Evolutionary conservation across 2,888 invertebrate genomes (phyloP).

Genomic region (Torymus aiolomorphi): DNA sequence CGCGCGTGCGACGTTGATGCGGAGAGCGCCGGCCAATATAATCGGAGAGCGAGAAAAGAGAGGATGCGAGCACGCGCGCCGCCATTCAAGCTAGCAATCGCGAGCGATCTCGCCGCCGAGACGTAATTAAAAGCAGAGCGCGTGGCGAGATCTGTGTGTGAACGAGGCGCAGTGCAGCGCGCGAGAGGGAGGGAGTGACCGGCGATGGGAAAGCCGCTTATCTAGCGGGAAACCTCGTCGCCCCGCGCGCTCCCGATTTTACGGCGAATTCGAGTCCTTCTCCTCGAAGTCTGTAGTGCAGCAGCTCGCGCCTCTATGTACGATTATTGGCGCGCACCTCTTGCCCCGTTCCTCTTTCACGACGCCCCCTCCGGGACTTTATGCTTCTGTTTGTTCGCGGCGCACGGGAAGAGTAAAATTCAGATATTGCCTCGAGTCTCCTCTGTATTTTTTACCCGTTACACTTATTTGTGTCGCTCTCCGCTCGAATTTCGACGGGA

Average conservation of each 20-base stretch:
- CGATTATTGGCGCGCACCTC: neutral
- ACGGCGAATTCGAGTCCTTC: neutral
- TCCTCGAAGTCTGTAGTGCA: neutral
- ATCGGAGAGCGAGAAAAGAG: neutral
- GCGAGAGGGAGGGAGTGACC: neutral
- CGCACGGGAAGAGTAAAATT: neutral
- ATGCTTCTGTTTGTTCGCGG: slow-evolving; percentile 22
- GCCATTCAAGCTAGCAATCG: slow-evolving; percentile 23
- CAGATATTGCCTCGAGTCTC: neutral
- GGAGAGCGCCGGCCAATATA: neutral
- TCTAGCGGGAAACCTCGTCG: neutral
- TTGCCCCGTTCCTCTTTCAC: neutral
- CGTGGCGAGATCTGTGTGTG: too few relatives aligned
- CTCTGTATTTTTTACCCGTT: slow-evolving; percentile 25
- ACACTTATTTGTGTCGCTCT: neutral
- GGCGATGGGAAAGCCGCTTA: slow-evolving; percentile 1
- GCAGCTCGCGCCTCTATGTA: neutral
- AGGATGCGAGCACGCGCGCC: neutral
- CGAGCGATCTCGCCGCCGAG: neutral
- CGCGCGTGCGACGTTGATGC: slow-evolving; percentile 19
- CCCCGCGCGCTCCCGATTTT: too few relatives aligned
- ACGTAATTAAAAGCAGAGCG: slow-evolving; percentile 6
- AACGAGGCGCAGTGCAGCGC: neutral
- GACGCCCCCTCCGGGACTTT: neutral
- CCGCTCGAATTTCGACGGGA: too few relatives aligned